Percentiles rank a stretch among this genome's conserved stretches.
Conservation (phyloP, 1,140 invertebrate genomes). For the Papilio aristodemus region DNA sequence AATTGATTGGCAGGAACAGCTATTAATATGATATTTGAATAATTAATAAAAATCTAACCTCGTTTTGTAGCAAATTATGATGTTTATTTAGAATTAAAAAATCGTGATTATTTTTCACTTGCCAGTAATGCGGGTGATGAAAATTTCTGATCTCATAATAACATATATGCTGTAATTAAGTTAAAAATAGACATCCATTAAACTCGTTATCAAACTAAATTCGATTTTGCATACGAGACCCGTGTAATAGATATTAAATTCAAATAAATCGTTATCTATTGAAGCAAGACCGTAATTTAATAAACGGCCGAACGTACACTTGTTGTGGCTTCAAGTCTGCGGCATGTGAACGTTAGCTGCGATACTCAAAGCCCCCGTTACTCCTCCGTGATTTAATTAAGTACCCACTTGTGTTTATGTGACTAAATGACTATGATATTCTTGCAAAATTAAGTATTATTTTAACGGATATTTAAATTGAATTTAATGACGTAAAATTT, state of each 20-base stretch:
- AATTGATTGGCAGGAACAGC: no score
- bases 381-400: slow-evolving; percentile 56
- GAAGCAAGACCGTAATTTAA: slow-evolving; percentile 25
- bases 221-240: background rate
- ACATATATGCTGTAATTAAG: no score
- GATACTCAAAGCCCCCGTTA: slow-evolving; percentile 47
- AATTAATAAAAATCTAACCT: no score
- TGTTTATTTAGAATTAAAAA: no score
- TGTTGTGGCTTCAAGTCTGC: slow-evolving; percentile 38
- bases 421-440: slow-evolving; percentile 47
- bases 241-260: slow-evolving; percentile 18
- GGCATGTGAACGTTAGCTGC: slow-evolving; percentile 45
- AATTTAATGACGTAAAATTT: background rate
- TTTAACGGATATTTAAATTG: background rate
- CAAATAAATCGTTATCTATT: slow-evolving; percentile 12
- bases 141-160: no score
- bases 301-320: slow-evolving; percentile 24
- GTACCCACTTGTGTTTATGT: slow-evolving; percentile 47
- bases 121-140: no score
- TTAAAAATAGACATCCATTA: no score
- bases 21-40: no score
- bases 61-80: no score
- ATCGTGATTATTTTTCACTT: no score
- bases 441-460: slow-evolving; percentile 25
- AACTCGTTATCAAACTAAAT: background rate